Base-by-base conservation (phyloP, 2,797 vertebrate genomes). In the Setipinna tenuifilis region DNA sequence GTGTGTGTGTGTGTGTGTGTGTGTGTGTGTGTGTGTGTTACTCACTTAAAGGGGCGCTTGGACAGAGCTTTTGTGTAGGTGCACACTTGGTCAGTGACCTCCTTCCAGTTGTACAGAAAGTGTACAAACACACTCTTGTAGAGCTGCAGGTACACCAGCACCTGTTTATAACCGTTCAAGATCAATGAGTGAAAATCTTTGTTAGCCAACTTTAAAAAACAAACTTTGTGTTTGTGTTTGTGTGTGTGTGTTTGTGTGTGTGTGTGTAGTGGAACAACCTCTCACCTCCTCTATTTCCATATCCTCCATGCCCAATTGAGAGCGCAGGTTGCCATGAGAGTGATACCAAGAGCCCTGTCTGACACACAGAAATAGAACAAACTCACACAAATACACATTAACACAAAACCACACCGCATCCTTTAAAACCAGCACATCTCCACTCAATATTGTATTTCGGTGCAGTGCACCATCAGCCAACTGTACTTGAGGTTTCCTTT, bases 81-180 rank as follows among this genome's bases (percentile, higher is more conserved):
- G 10, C 94, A 96, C 85, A 97, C 91, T 0, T 96, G 94, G 87
- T 94, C 89, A 0, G 95, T 94, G 31, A 98, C 92, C 3, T 96
- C 94, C 87, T 94, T 90, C 96, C 96, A 96, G 0, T 91, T 91
- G 1, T 91, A 89, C 86, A 94, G 88, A 87, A 96, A 95, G 78
- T 95, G 86, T 82, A 96, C 89, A 0, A 92, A 90, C 28, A 93
- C 81, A 25, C 96, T 94, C 23, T 90, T 94, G 81, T 78, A 89
- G 17, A 97, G 94, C 92, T 97, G 96, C 12, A 97, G 92, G 84
- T 94, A 91, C 75, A 96, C 96, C 44, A 96, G 91, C 2, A 93
- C 94, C 96, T 96, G 87, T 41, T 19, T 31, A 44, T 19, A 78
- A 78, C 19, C 16, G 14, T 21, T 75, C 2, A 75, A 35, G 28